phyloP scores from a whole-genome alignment of 2,113 vertebrate species.

The Pelobates fuscus region DNA sequence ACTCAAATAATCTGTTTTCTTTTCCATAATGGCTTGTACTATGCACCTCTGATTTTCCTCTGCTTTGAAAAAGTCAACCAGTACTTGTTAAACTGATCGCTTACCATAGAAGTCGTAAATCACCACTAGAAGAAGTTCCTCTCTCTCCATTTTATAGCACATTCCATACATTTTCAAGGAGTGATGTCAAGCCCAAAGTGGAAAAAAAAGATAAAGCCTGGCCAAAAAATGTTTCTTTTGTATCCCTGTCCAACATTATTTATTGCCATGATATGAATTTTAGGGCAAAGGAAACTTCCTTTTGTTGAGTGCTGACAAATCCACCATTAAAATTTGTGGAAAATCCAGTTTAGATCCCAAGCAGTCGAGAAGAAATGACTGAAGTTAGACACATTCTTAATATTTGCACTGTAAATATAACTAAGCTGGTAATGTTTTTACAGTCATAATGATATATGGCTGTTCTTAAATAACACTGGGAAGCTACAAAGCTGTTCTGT shows the following conservation, averaged over 20 bases:
- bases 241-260: slow-evolving; percentile 49
- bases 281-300: slow-evolving; percentile 30
- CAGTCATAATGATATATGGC: neutral
- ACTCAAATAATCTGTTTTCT: slow-evolving; percentile 37
- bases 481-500: no score
- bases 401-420: slow-evolving; percentile 12
- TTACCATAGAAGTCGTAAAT: slow-evolving; percentile 60
- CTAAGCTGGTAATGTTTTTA: neutral
- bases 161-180: slow-evolving; percentile 56
- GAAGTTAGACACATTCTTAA: neutral
- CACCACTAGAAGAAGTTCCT: slow-evolving; percentile 57
- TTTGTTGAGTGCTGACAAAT: slow-evolving; percentile 16
- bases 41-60: slow-evolving; percentile 60
- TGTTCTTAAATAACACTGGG: neutral
- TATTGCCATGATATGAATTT: slow-evolving; percentile 51
- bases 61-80: slow-evolving; percentile 54
- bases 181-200: slow-evolving; percentile 57
- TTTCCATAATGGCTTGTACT: slow-evolving; percentile 47
- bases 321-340: neutral
- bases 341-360: slow-evolving; percentile 16
- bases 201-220: slow-evolving; percentile 60
- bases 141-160: slow-evolving; percentile 58
- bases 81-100: slow-evolving; percentile 61
- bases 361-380: neutral
- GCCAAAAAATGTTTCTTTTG: slow-evolving; percentile 55